These are phyloP conservation scores for Gymnocypris eckloni DNA, from an alignment of 2,797 vertebrate species.

Conservation along the genomic window DNA sequence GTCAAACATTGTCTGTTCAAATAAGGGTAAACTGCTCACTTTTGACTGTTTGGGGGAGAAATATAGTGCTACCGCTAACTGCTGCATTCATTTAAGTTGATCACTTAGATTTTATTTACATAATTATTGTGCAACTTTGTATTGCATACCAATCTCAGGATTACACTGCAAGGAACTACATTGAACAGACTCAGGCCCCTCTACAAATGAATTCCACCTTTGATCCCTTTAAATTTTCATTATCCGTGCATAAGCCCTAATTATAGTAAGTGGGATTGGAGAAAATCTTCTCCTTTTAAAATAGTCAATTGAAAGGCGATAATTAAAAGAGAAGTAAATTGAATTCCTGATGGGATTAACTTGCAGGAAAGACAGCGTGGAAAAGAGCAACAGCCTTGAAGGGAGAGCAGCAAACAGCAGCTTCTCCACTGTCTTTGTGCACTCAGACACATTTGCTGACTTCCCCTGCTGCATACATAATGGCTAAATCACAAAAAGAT, in stretches of 20 bases:
- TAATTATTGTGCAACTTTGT: conserved; percentile 43
- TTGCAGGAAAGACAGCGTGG: conserved; percentile 50
- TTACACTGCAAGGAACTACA: conserved; percentile 55
- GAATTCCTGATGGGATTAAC: conserved; percentile 66
- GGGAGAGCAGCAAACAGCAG: conserved; percentile 29
- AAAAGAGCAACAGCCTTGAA: conserved; percentile 38
- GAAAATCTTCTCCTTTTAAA: conserved; percentile 72
- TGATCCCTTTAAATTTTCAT: conserved; percentile 72
- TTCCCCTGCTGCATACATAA: conserved; percentile 8
- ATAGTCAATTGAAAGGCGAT: conserved; percentile 69
- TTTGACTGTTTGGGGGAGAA: neutral
- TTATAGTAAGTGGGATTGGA: conserved; percentile 75
- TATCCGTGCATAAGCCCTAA: conserved; percentile 74
- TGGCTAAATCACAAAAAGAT: conserved; percentile 9
- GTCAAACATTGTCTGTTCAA: conserved; percentile 37
- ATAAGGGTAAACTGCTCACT: conserved; percentile 16
- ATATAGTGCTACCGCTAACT: neutral
- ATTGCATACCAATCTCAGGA: conserved; percentile 49
- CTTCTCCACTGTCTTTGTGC: conserved; percentile 48
- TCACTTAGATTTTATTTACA: conserved; percentile 48
- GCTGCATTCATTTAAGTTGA: neutral
- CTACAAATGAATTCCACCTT: conserved; percentile 70
- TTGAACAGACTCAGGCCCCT: conserved; percentile 62
- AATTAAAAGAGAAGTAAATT: conserved; percentile 70
- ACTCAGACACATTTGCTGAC: conserved; percentile 23